Conservation (phyloP, 1,140 invertebrate genomes). For the Drosophila ambigua region DNA sequence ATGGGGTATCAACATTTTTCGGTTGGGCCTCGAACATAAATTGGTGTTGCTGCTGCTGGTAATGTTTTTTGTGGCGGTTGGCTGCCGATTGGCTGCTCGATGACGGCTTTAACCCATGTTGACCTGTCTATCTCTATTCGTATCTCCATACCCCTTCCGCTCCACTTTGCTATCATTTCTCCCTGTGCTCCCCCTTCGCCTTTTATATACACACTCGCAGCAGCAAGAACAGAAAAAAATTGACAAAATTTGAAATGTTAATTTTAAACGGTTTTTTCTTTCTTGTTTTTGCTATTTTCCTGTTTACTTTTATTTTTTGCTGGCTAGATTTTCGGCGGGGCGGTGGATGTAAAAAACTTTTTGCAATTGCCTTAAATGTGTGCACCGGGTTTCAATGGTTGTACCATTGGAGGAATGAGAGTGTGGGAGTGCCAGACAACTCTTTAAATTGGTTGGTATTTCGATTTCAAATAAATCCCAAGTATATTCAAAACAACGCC, state of each 20-base stretch:
- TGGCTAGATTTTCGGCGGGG: not conserved
- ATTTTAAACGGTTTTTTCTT: slow-evolving; percentile 27
- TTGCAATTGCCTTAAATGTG: too few relatives aligned
- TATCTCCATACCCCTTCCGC: not conserved
- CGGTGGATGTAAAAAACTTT: too few relatives aligned
- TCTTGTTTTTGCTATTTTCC: slow-evolving; percentile 8
- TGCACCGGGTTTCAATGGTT: too few relatives aligned
- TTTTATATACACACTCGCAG: slow-evolving; percentile 28
- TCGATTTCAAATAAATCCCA: too few relatives aligned
- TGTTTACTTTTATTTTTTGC: slow-evolving; percentile 1
- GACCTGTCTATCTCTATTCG: slow-evolving; percentile 22
- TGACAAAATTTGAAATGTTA: slow-evolving; percentile 49
- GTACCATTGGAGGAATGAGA: too few relatives aligned
- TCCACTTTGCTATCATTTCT: slow-evolving; percentile 15
- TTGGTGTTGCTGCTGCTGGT: slow-evolving; percentile 4
- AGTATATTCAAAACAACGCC: not conserved
- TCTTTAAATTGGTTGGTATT: too few relatives aligned
- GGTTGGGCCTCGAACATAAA: not conserved
- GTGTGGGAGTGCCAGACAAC: too few relatives aligned
- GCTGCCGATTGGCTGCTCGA: slow-evolving; percentile 8
- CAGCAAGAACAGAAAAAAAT: slow-evolving; percentile 22
- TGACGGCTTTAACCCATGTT: slow-evolving; percentile 55
- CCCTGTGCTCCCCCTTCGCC: slow-evolving; percentile 16
- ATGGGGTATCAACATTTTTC: too few relatives aligned
- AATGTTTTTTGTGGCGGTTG: too few relatives aligned